Evolutionary conservation across 2,888 invertebrate genomes (phyloP), one percentile per base, ranked within the genome.

Genomic region (Orthosia cruda): DNA sequence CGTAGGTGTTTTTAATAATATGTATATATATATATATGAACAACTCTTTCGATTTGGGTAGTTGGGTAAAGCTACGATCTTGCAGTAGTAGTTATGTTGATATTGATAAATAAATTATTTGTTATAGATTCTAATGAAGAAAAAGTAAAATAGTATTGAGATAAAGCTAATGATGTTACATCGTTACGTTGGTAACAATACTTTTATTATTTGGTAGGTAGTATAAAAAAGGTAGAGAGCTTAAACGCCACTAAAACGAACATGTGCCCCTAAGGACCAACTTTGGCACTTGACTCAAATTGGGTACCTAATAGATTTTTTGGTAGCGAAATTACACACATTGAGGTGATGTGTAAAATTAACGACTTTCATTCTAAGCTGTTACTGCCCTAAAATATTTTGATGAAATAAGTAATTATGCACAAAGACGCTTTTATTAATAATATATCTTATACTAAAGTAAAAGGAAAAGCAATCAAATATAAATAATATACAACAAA

Each of bases 211-310:
- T 32, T 40, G 40, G 7, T 40, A 1, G 40, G 7, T 40, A 40
- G 3, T 49, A 20, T 16, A 2, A 13, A 65, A 52, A 12, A 16
- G 40, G 20, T 11, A 2, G 13, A 63, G 0, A 26, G 12, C 0
- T 20, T 45, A 49, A 76, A 40, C 3, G 49, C 4, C 3, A 4
- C 64, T 49, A 64, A 65, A 65, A 47, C 12, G 16, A 74, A 65
- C 5, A 55, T 65, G 16, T 12, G 23, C 64, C 54, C 40, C 32
- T 0, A 13, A 49, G 18, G 77, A 50, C 50, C 47, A 59, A 57
- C 15, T 57, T 12, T 76, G 20, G 1, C 1, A 13, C n/a, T 40
- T 13, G 11, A 50, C 49, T 23, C 16, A 77, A 47, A 76, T 18
- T 12, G 23, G 12, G 32, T 32, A 12, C 40, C n/a, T 57, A 57